Percentiles rank a stretch among this genome's conserved stretches.
These are phyloP conservation scores for Noturus placidus DNA, from an alignment of 2,113 vertebrate genomes.

Conservation along the genomic window DNA sequence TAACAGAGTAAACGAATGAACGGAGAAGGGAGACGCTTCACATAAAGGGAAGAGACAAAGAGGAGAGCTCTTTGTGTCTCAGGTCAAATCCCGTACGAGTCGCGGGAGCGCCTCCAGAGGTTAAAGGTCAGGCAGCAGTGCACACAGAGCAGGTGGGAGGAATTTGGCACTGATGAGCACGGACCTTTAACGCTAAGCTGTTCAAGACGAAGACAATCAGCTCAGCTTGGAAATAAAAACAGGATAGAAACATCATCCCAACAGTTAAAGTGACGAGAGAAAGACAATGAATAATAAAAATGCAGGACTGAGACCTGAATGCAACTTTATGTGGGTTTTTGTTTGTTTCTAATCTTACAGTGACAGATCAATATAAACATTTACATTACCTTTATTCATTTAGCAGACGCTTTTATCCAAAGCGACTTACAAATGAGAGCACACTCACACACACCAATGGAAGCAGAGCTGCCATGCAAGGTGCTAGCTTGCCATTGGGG, in stretches of 20 bases:
- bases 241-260: background rate
- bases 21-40: background rate
- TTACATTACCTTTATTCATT: too few relatives aligned
- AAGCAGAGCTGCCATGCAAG: too few relatives aligned
- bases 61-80: slow-evolving; percentile 5
- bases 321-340: too few relatives aligned
- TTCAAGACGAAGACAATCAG: slow-evolving; percentile 8
- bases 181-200: slow-evolving; percentile 25
- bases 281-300: background rate
- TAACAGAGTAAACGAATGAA: slow-evolving; percentile 5
- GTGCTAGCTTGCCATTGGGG: too few relatives aligned
- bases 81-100: slow-evolving; percentile 35
- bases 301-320: background rate
- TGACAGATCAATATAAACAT: background rate
- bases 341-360: too few relatives aligned
- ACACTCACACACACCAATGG: too few relatives aligned
- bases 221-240: background rate
- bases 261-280: background rate
- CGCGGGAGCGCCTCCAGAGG: slow-evolving; percentile 37
- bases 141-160: slow-evolving; percentile 47
- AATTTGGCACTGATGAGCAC: slow-evolving; percentile 38
- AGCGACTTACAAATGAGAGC: too few relatives aligned
- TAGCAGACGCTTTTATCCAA: too few relatives aligned
- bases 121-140: slow-evolving; percentile 50
- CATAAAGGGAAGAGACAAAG: background rate